These are phyloP conservation scores for Pangasius krempfi DNA, from an alignment of 2,797 vertebrate species.

Conservation along the genomic window DNA sequence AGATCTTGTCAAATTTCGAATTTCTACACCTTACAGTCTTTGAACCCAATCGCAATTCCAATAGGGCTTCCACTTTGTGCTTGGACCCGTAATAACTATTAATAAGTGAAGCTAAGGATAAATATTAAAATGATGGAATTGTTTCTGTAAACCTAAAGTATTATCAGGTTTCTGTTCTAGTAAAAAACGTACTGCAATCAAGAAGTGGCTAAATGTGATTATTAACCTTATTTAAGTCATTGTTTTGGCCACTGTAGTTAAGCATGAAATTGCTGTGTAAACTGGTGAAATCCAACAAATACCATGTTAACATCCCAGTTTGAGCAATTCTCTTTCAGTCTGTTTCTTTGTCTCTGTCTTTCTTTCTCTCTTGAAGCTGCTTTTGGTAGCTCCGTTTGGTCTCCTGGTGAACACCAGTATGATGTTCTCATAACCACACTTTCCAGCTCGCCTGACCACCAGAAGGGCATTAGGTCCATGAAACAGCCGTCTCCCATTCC, in stretches of 20 bases:
- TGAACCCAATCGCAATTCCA: not conserved
- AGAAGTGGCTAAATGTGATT: not conserved
- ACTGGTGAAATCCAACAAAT: slow-evolving; percentile 35
- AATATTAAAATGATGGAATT: not conserved
- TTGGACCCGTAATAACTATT: not conserved
- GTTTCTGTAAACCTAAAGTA: not conserved
- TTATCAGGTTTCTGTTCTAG: not conserved
- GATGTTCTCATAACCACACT: slow-evolving; percentile 61
- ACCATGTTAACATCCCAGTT: slow-evolving; percentile 11
- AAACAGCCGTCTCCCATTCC: slow-evolving; percentile 52
- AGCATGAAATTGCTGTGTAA: slow-evolving; percentile 36
- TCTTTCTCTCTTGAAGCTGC: slow-evolving; percentile 14
- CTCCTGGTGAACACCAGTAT: slow-evolving; percentile 48
- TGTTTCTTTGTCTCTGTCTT: slow-evolving; percentile 23
- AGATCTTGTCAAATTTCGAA: not conserved
- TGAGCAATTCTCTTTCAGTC: not conserved
- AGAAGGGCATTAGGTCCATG: slow-evolving; percentile 52
- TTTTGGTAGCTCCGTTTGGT: no score
- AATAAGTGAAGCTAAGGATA: not conserved
- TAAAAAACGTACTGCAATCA: not conserved
- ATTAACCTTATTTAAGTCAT: slow-evolving; percentile 21
- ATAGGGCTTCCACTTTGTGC: not conserved
- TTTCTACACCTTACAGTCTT: not conserved
- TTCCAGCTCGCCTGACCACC: slow-evolving; percentile 57
- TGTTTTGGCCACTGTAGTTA: slow-evolving; percentile 13